Evolutionary conservation across 2,113 vertebrate species (phyloP).

Genomic region (Microcebus lehilahytsara): DNA sequence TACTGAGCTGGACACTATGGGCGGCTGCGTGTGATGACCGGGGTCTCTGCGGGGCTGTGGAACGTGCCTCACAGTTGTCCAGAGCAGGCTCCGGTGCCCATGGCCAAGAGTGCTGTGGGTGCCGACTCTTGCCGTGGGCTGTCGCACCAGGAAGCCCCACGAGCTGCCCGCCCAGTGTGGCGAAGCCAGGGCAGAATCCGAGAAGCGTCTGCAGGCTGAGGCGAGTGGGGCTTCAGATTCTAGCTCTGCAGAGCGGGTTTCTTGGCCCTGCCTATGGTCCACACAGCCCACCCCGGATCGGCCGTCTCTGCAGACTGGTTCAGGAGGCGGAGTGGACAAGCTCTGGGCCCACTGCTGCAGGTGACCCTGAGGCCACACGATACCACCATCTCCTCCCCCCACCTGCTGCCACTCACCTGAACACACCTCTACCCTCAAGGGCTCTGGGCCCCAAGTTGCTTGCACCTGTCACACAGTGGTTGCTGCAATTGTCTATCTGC

Average conservation of each 20-base stretch:
- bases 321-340: not conserved
- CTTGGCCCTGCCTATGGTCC: accelerated
- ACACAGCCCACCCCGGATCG: no score
- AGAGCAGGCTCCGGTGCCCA: not conserved
- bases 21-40: not conserved
- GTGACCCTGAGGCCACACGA: not conserved
- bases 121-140: no score
- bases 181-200: not conserved
- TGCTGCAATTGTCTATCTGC: not conserved
- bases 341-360: not conserved
- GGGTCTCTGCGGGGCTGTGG: not conserved
- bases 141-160: not conserved
- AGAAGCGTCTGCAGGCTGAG: no score
- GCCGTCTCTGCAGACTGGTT: not conserved
- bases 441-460: no score
- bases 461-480: accelerated
- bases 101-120: no score
- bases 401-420: not conserved
- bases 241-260: not conserved
- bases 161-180: no score
- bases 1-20: accelerated
- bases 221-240: no score
- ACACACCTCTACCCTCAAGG: not conserved
- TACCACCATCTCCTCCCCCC: not conserved
- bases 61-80: not conserved